These are phyloP conservation scores for Takifugu bimaculatus DNA, from an alignment of 2,113 vertebrate genomes.

Conservation along the genomic window DNA sequence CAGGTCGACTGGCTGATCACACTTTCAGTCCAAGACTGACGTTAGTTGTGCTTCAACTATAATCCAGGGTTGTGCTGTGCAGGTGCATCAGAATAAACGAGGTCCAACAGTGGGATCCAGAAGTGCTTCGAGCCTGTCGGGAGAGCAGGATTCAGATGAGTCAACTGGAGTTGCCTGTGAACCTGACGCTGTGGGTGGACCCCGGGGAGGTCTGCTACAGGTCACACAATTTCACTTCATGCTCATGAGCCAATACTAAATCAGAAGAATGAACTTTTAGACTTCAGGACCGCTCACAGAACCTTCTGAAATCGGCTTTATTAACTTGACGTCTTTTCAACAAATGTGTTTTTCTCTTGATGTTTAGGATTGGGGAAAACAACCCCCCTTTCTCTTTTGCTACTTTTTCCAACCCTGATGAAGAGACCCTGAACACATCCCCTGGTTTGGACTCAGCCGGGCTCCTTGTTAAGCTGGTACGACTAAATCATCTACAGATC, in stretches of 20 bases:
- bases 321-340: too few species aligned
- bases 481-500: too few species aligned
- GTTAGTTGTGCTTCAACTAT: not conserved
- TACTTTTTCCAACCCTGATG: not conserved
- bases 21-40: not conserved
- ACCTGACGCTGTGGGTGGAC: conserved; percentile 72
- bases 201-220: not conserved
- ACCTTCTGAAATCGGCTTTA: not conserved
- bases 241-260: not conserved
- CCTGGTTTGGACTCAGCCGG: too few species aligned
- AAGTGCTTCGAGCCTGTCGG: conserved; percentile 76
- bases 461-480: too few species aligned
- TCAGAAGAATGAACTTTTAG: not conserved
- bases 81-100: conserved; percentile 82
- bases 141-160: conserved; percentile 75
- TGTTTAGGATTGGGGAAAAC: not conserved
- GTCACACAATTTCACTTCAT: not conserved
- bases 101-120: conserved; percentile 75
- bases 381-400: not conserved
- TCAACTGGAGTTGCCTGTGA: conserved; percentile 75
- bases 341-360: not conserved
- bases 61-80: not conserved
- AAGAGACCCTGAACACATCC: not conserved
- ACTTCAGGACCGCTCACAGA: not conserved
- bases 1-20: conserved; percentile 52